These are phyloP conservation scores for Metellina segmentata DNA, from an alignment of 2,888 invertebrate genomes.

Conservation along the genomic window DNA sequence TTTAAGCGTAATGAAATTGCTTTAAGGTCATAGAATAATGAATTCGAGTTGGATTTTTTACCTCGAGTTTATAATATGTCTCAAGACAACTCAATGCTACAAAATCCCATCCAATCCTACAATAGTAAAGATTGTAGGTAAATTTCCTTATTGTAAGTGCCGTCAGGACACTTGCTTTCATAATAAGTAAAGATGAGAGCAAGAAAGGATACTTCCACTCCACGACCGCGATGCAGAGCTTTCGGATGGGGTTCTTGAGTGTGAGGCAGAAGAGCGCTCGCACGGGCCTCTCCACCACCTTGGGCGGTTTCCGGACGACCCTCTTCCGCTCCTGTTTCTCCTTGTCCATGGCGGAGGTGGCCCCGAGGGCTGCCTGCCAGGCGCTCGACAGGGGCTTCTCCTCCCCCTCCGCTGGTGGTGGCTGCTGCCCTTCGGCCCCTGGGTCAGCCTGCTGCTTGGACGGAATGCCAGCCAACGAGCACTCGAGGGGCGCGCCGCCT, in stretches of 20 bases:
- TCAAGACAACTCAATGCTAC: too few species aligned
- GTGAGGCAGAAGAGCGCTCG: constrained; percentile 96
- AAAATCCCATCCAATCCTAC: too few species aligned
- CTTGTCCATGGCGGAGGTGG: constrained; percentile 81
- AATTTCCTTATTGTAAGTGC: too few species aligned
- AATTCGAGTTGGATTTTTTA: too few species aligned
- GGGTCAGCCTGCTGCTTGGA: constrained; percentile 45
- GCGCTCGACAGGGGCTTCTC: constrained; percentile 81
- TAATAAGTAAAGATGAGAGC: too few species aligned
- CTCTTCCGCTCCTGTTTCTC: constrained; percentile 81
- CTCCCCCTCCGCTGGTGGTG: constrained; percentile 77
- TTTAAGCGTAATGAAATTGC: too few species aligned
- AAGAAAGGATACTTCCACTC: constrained; percentile 99
- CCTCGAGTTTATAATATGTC: too few species aligned
- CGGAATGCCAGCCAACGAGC: constrained; percentile 40
- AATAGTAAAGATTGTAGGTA: too few species aligned
- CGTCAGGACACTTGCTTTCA: too few species aligned
- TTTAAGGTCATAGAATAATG: too few species aligned
- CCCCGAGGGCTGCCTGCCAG: constrained; percentile 83
- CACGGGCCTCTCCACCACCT: constrained; percentile 92
- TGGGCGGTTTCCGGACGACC: constrained; percentile 83
- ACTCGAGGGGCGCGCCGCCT: constrained; percentile 8
- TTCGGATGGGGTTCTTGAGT: constrained; percentile 96
- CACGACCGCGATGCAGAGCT: constrained; percentile 96
- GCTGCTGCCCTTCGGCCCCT: constrained; percentile 76